phyloP scores from a whole-genome alignment of 1,140 invertebrate genomes.

The Camponotus floridanus region DNA sequence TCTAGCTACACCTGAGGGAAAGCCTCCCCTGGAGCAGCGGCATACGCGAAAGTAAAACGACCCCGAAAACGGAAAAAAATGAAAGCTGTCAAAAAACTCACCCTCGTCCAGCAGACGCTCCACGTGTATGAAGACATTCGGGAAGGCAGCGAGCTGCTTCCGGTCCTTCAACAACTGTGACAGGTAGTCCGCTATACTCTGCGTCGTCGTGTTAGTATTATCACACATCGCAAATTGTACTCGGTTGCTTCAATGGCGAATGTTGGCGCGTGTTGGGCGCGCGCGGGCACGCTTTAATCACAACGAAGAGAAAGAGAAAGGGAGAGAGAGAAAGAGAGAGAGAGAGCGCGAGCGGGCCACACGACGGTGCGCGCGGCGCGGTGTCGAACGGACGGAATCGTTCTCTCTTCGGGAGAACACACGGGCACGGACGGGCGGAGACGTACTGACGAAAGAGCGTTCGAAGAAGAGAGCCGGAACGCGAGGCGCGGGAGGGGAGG shows the following conservation, averaged over 20 bases:
- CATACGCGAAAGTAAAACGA: too few relatives aligned
- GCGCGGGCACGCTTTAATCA: conserved; percentile 73
- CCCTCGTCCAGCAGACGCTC: conserved; percentile 99
- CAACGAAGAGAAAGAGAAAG: conserved; percentile 65
- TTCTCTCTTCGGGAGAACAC: conserved; percentile 34
- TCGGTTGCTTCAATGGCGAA: conserved; percentile 81
- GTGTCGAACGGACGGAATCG: conserved; percentile 47
- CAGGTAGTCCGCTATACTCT: conserved; percentile 99
- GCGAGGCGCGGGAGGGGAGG: neutral
- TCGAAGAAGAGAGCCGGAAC: conserved; percentile 38
- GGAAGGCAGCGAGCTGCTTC: conserved; percentile 99
- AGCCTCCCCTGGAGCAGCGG: too few relatives aligned
- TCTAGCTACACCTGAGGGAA: too few relatives aligned
- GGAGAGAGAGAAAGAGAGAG: conserved; percentile 76
- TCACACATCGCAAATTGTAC: conserved; percentile 89
- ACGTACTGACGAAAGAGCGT: conserved; percentile 53
- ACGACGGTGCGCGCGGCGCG: neutral
- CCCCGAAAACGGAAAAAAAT: neutral
- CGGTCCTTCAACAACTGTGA: conserved; percentile 99
- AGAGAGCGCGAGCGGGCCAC: conserved; percentile 66
- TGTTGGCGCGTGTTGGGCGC: conserved; percentile 66
- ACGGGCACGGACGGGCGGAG: conserved; percentile 36
- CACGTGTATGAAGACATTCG: conserved; percentile 99
- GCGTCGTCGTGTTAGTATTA: conserved; percentile 93
- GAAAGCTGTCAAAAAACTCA: conserved; percentile 88